phyloP scores from a whole-genome alignment of 2,888 invertebrate genomes.

The Pseudococcus longispinus region DNA sequence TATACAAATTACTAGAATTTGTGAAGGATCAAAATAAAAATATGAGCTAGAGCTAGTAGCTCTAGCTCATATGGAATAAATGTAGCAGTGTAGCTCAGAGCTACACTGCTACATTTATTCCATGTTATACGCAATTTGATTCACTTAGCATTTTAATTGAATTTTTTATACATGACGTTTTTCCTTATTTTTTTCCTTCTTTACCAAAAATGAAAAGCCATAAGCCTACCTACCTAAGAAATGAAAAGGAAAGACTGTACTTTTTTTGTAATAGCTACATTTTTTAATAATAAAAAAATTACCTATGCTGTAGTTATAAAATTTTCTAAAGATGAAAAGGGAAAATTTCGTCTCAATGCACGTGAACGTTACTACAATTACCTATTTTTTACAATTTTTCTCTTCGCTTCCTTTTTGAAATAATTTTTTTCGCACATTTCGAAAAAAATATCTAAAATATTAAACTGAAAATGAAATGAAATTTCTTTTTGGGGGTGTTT shows the following conservation, averaged over 20 bases:
- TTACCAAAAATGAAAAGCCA: background rate
- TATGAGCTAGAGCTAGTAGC: background rate
- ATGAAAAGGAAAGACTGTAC: background rate
- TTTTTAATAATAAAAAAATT: background rate
- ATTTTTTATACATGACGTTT: background rate
- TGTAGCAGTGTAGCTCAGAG: too few species aligned
- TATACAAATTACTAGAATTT: background rate
- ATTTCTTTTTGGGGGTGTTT: too few species aligned
- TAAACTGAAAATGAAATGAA: too few species aligned
- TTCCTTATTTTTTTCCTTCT: background rate
- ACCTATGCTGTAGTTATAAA: background rate
- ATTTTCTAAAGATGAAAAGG: background rate
- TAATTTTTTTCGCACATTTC: background rate
- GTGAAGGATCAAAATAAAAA: too few species aligned
- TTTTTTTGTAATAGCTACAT: background rate
- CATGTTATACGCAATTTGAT: background rate
- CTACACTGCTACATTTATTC: too few species aligned
- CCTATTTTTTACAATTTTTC: background rate
- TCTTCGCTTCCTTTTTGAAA: background rate
- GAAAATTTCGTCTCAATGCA: background rate
- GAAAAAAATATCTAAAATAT: background rate
- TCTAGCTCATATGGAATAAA: too few species aligned
- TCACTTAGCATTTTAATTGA: background rate
- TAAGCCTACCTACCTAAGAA: background rate
- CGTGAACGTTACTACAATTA: background rate